Conservation (phyloP, 2,113 vertebrate species). For the Silurus meridionalis region DNA sequence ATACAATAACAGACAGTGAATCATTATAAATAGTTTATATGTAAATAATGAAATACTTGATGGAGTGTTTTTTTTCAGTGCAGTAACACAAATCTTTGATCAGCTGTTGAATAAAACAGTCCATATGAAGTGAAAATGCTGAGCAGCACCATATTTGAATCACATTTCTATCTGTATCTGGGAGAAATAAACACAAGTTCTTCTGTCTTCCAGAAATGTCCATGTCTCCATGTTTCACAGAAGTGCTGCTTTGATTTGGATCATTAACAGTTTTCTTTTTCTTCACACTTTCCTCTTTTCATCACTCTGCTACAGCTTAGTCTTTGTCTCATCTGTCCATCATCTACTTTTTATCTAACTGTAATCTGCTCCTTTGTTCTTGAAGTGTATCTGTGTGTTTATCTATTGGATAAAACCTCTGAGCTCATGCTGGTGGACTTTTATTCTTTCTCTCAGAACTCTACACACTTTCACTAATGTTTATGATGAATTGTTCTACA, state of each 20-base stretch:
- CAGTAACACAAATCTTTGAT: not conserved
- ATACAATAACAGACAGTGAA: not conserved
- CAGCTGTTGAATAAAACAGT: not conserved
- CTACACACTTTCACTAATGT: not conserved
- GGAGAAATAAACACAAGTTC: slow-evolving; percentile 5
- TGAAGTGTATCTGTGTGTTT: too few species aligned
- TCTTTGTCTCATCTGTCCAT: too few species aligned
- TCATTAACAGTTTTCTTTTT: too few species aligned
- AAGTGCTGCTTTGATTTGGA: too few species aligned
- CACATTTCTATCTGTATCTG: not conserved
- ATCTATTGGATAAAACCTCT: not conserved
- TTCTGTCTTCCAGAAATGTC: slow-evolving; percentile 5
- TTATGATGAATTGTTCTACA: too few species aligned
- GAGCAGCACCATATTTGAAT: not conserved
- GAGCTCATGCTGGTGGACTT: not conserved
- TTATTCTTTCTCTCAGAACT: not conserved
- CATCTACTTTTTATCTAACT: too few species aligned
- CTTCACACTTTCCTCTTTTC: too few species aligned
- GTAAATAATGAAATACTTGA: not conserved
- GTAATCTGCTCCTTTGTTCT: too few species aligned
- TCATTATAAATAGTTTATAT: slow-evolving; percentile 5
- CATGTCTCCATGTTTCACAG: not conserved
- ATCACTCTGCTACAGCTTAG: too few species aligned
- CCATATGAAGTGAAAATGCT: slow-evolving; percentile 9
- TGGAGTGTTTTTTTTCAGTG: not conserved